phyloP scores from a whole-genome alignment of 2,113 vertebrate genomes.

The Cryptomyrus ogoouensis region DNA sequence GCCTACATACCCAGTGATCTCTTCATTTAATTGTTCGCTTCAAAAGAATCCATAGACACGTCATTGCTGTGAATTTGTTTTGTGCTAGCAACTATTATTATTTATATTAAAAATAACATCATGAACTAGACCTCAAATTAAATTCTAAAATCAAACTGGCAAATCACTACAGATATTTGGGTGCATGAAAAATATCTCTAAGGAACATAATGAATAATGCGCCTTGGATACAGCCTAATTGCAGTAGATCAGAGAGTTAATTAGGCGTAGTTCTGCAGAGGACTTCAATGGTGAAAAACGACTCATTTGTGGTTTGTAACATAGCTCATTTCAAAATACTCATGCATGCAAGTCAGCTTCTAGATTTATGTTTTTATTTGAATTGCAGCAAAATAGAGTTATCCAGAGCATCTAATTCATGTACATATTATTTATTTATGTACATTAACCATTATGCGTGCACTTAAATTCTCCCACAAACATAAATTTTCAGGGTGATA shows the following conservation, averaged over 20 bases:
- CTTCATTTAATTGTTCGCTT: neutral
- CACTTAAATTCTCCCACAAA: neutral
- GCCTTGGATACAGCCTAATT: neutral
- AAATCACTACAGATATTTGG: neutral
- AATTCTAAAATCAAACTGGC: neutral
- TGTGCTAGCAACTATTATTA: neutral
- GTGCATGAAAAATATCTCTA: neutral
- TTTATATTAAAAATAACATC: neutral
- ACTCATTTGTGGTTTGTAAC: neutral
- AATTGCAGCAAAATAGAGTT: neutral
- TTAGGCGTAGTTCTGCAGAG: neutral
- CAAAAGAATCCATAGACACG: neutral
- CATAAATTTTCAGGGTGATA: neutral
- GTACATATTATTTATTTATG: neutral
- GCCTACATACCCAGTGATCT: neutral
- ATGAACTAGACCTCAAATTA: neutral
- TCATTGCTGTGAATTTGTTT: neutral
- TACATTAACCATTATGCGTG: neutral
- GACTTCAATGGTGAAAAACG: neutral
- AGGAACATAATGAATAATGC: neutral
- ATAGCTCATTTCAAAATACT: neutral
- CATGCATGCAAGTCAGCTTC: neutral
- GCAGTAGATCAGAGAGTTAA: neutral
- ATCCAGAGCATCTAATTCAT: neutral
- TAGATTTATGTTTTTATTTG: neutral